These are phyloP conservation scores for Cryptophagus acutangulus DNA, from an alignment of 2,888 invertebrate genomes.

Conservation along the genomic window DNA sequence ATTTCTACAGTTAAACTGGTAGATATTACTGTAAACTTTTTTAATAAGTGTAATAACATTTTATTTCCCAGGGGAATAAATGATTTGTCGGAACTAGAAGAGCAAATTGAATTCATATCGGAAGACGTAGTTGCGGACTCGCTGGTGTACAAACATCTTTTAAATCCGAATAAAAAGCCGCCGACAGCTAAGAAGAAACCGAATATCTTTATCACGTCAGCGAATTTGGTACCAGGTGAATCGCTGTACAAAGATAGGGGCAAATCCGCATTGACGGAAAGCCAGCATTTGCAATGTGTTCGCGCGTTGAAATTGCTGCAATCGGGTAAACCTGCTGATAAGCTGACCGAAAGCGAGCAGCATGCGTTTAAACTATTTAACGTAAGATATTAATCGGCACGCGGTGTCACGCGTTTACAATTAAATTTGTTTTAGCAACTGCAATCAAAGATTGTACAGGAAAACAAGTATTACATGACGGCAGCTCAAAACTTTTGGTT, in stretches of 20 bases:
- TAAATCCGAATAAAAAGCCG: slow-evolving; percentile 11
- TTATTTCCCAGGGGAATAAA: slow-evolving; percentile 19
- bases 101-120: slow-evolving; percentile 17
- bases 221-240: slow-evolving; percentile 15
- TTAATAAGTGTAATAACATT: slow-evolving; percentile 5
- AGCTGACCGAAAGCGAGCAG: slow-evolving; percentile 20
- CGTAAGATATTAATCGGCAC: slow-evolving; percentile 18
- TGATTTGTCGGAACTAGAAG: slow-evolving; percentile 18
- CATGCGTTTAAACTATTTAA: slow-evolving; percentile 22
- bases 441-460: slow-evolving; percentile 26
- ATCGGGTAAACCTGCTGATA: slow-evolving; percentile 18
- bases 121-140: slow-evolving; percentile 22
- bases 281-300: slow-evolving; percentile 25
- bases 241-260: slow-evolving; percentile 12
- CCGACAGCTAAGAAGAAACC: slow-evolving; percentile 6
- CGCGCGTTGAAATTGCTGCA: slow-evolving; percentile 27
- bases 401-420: not conserved
- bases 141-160: slow-evolving; percentile 22
- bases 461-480: slow-evolving; percentile 25
- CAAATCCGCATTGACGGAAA: slow-evolving; percentile 19
- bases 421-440: slow-evolving; percentile 21
- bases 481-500: slow-evolving; percentile 23
- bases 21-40: not conserved
- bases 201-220: slow-evolving; percentile 14
- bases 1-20: slow-evolving; percentile 19